These are phyloP conservation scores for Alentia gelatinosa DNA, from an alignment of 2,888 invertebrate genomes.

Conservation along the genomic window DNA sequence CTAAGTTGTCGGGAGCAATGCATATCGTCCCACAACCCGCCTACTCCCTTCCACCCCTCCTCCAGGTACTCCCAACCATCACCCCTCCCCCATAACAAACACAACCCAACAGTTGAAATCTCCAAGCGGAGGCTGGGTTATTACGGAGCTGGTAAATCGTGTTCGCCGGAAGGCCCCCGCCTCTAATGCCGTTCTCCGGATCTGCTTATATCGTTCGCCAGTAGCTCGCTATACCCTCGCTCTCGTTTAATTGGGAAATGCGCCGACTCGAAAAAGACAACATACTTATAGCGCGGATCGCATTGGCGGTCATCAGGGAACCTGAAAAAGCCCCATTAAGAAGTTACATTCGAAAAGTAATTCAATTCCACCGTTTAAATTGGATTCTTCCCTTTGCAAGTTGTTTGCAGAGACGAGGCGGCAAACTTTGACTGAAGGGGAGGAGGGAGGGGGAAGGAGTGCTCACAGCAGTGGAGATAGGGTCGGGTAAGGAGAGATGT, in stretches of 20 bases:
- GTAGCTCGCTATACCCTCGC: constrained; percentile 17
- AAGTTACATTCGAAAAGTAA: constrained; percentile 53
- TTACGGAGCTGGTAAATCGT: constrained; percentile 6
- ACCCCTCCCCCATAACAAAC: not conserved
- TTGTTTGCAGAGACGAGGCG: constrained; percentile 7
- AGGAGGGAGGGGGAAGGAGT: no score
- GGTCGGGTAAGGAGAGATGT: not conserved
- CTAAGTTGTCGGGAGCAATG: no score
- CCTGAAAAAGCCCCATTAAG: constrained; percentile 41
- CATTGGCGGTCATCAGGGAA: not conserved
- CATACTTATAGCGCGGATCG: constrained; percentile 29
- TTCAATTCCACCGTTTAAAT: constrained; percentile 34
- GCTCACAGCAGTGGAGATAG: no score
- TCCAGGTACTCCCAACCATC: not conserved
- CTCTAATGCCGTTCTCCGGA: not conserved
- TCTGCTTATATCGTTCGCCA: not conserved
- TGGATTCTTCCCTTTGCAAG: constrained; percentile 35
- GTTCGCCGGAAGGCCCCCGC: not conserved
- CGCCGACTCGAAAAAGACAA: not conserved
- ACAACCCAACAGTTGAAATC: not conserved
- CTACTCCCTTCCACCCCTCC: no score
- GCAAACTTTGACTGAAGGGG: not conserved
- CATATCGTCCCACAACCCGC: no score
- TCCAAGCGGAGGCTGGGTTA: not conserved
- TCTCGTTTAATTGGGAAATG: constrained; percentile 33